phyloP scores from a whole-genome alignment of 1,140 invertebrate genomes.

The Notospermus geniculatus region DNA sequence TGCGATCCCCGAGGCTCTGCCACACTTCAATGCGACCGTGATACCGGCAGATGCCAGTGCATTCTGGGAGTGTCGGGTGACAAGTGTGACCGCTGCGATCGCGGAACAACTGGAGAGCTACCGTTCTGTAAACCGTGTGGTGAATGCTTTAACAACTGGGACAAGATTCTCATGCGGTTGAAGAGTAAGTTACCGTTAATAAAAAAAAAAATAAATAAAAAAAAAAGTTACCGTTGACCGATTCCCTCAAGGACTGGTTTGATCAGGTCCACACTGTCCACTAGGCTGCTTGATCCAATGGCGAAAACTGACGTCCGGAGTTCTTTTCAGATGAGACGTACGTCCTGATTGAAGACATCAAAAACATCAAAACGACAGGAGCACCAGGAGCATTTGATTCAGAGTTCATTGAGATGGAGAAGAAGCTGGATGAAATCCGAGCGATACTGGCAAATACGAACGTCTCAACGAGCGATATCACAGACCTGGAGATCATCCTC shows the following conservation, averaged over 20 bases:
- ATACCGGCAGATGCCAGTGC: conserved; percentile 63
- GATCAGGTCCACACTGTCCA: not conserved
- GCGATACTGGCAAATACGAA: conserved; percentile 72
- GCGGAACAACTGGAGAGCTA: conserved; percentile 86
- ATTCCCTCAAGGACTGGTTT: not conserved
- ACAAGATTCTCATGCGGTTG: conserved; percentile 76
- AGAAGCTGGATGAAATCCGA: conserved; percentile 76
- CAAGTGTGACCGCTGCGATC: conserved; percentile 91
- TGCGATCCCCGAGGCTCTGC: conserved; percentile 85
- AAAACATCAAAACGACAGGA: conserved; percentile 86
- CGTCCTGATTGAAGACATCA: conserved; percentile 74
- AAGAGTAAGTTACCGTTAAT: conserved; percentile 63
- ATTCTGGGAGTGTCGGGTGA: conserved; percentile 86
- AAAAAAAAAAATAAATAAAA: conserved; percentile 73
- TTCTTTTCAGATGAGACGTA: conserved; percentile 52
- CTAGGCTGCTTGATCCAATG: not conserved
- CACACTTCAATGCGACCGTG: conserved; percentile 66
- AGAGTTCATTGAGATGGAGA: conserved; percentile 88
- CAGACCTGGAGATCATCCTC: conserved; percentile 63
- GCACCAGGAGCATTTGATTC: conserved; percentile 90
- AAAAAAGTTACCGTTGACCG: conserved; percentile 54
- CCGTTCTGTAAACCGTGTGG: conserved; percentile 92
- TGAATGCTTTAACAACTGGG: conserved; percentile 99
- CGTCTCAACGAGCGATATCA: conserved; percentile 72
- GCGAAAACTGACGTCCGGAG: too few species aligned